Evolutionary conservation across 2,888 invertebrate genomes (phyloP).

Genomic region (Drosophila trichaetosa): DNA sequence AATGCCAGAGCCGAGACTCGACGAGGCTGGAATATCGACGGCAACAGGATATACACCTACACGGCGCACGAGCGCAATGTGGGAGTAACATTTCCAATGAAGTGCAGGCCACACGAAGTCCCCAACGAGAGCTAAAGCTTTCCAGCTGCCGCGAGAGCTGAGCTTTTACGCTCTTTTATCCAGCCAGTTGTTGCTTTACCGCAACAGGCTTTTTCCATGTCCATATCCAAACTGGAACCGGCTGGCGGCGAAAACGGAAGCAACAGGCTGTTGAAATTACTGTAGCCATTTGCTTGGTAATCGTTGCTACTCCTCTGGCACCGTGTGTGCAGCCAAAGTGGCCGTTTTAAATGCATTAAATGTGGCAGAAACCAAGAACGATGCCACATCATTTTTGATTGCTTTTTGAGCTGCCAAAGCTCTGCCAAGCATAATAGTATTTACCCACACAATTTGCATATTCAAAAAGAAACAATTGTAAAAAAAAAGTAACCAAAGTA

Average conservation of each 20-base stretch:
- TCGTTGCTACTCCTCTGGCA: background rate
- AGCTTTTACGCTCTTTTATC: slow-evolving; percentile 73
- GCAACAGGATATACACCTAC: slow-evolving; percentile 60
- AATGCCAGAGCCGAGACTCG: slow-evolving; percentile 60
- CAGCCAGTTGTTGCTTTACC: slow-evolving; percentile 72
- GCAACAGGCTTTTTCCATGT: slow-evolving; percentile 64
- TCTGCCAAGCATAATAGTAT: slow-evolving; percentile 8
- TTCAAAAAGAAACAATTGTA: slow-evolving; percentile 8
- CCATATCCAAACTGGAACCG: slow-evolving; percentile 52
- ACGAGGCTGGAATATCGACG: slow-evolving; percentile 81
- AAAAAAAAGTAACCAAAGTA: background rate
- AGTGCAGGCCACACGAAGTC: slow-evolving; percentile 27
- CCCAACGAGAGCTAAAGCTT: slow-evolving; percentile 56
- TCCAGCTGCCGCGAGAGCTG: slow-evolving; percentile 3
- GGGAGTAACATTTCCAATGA: slow-evolving; percentile 65
- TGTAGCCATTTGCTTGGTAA: slow-evolving; percentile 31
- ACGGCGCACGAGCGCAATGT: slow-evolving; percentile 50
- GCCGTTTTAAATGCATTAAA: slow-evolving; percentile 75
- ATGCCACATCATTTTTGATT: slow-evolving; percentile 34
- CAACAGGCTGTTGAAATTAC: slow-evolving; percentile 78
- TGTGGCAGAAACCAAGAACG: slow-evolving; percentile 38
- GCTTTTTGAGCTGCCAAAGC: slow-evolving; percentile 24
- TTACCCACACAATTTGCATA: slow-evolving; percentile 6
- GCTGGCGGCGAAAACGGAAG: slow-evolving; percentile 58
- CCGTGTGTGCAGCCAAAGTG: slow-evolving; percentile 48